These are phyloP conservation scores for Turritopsis dohrnii DNA, from an alignment of 30 jellyfish, hydroid and myxozoan species.

Conservation along the genomic window DNA sequence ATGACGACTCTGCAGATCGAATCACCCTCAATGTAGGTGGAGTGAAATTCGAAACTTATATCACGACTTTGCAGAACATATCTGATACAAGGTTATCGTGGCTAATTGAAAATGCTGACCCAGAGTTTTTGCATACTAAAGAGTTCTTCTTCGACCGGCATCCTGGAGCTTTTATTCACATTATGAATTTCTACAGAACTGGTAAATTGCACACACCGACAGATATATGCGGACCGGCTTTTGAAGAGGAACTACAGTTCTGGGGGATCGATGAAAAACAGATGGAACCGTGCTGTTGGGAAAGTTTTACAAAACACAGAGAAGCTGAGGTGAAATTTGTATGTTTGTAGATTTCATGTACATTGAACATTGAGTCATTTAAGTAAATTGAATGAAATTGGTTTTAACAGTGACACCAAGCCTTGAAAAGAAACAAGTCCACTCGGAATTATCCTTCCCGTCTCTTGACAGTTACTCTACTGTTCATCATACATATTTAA, in stretches of 20 bases:
- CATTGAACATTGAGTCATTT: neutral
- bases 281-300: conserved; percentile 99
- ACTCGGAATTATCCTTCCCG: no score
- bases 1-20: conserved; percentile 81
- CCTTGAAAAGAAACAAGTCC: no score
- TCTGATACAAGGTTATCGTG: conserved; percentile 93
- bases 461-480: no score
- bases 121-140: conserved; percentile 34
- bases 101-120: conserved; percentile 79
- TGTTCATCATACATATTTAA: no score
- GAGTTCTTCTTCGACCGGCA: conserved; percentile 91
- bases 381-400: neutral
- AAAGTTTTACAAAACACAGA: conserved; percentile 85
- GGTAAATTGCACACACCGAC: conserved; percentile 92
- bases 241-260: conserved; percentile 92
- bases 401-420: no score
- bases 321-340: conserved; percentile 80
- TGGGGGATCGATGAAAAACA: conserved; percentile 99
- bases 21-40: conserved; percentile 81
- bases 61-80: conserved; percentile 83
- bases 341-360: neutral
- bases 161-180: conserved; percentile 92
- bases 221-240: conserved; percentile 89
- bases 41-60: conserved; percentile 70
- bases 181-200: conserved; percentile 83